Percentiles rank a stretch among this genome's conserved stretches.
Evolutionary conservation across 1,140 invertebrate species (phyloP).

Genomic region (Ericerus pela): DNA sequence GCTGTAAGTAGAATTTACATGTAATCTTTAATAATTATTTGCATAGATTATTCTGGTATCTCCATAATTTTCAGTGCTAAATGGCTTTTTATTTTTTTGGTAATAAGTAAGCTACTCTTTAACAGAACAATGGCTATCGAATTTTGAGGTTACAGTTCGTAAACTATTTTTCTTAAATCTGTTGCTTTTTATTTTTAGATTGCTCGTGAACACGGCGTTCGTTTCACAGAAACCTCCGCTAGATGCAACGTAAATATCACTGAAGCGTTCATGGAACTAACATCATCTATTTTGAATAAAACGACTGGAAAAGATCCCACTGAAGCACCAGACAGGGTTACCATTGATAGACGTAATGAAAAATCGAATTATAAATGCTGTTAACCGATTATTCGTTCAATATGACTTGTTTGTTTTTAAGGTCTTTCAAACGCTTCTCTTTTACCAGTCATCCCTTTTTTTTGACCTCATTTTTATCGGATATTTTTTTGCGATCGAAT

Average conservation of each 20-base stretch:
- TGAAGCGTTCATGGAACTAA: constrained; percentile 88
- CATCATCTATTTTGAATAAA: constrained; percentile 89
- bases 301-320: constrained; percentile 48
- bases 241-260: constrained; percentile 98
- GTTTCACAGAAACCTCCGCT: constrained; percentile 97
- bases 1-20: constrained; percentile 40
- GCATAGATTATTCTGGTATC: not conserved
- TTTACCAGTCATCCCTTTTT: constrained; percentile 1
- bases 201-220: constrained; percentile 91
- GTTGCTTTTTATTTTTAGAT: constrained; percentile 46
- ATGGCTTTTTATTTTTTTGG: not conserved
- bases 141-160: too few relatives aligned
- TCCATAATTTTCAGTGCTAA: not conserved
- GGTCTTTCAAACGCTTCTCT: constrained; percentile 14
- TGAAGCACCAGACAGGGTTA: constrained; percentile 49
- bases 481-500: constrained; percentile 5
- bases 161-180: not conserved
- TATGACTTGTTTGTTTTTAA: constrained; percentile 11
- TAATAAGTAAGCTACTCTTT: not conserved
- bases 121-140: not conserved
- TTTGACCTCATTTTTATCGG: not conserved
- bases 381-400: constrained; percentile 15
- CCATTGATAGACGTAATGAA: constrained; percentile 25
- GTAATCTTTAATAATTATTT: not conserved
- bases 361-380: constrained; percentile 21